phyloP scores from a whole-genome alignment of 2,888 invertebrate genomes.

The Drosophila birchii region DNA sequence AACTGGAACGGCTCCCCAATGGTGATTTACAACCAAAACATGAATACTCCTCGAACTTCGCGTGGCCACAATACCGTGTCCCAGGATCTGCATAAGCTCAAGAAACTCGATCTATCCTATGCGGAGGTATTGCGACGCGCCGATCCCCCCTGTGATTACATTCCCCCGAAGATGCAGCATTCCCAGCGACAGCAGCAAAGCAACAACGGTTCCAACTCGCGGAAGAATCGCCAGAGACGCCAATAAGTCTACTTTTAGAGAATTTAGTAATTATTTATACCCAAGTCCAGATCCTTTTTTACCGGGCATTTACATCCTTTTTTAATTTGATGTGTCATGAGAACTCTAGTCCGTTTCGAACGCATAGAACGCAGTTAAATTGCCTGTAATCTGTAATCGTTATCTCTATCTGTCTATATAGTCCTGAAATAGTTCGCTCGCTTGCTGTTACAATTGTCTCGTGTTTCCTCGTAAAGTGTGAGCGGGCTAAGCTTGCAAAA shows the following conservation, averaged over 20 bases:
- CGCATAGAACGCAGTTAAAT: constrained; percentile 32
- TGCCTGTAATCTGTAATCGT: constrained; percentile 7
- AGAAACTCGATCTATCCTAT: constrained; percentile 92
- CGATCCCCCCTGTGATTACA: constrained; percentile 82
- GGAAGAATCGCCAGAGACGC: constrained; percentile 29
- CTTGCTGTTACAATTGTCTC: neutral
- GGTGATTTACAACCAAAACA: constrained; percentile 88
- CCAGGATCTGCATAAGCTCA: constrained; percentile 92
- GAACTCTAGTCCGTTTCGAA: constrained; percentile 32
- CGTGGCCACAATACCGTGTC: constrained; percentile 89
- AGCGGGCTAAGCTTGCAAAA: constrained; percentile 9
- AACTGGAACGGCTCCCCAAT: constrained; percentile 90
- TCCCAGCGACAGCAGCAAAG: constrained; percentile 52
- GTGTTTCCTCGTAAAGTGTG: constrained; percentile 3
- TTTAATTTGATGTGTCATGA: constrained; percentile 33
- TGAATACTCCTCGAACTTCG: constrained; percentile 64
- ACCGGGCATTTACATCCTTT: constrained; percentile 20
- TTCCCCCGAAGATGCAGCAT: constrained; percentile 60
- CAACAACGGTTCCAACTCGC: constrained; percentile 7
- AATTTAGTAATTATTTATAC: constrained; percentile 18
- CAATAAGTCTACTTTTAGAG: constrained; percentile 28
- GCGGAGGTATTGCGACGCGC: constrained; percentile 92
- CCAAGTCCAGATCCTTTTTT: neutral
- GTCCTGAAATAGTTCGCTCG: neutral
- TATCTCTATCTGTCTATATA: neutral